Percentiles rank a stretch among this genome's conserved stretches.
These are phyloP conservation scores for Microcebus lehilahytsara DNA, from an alignment of 2,113 vertebrate species.

Conservation along the genomic window DNA sequence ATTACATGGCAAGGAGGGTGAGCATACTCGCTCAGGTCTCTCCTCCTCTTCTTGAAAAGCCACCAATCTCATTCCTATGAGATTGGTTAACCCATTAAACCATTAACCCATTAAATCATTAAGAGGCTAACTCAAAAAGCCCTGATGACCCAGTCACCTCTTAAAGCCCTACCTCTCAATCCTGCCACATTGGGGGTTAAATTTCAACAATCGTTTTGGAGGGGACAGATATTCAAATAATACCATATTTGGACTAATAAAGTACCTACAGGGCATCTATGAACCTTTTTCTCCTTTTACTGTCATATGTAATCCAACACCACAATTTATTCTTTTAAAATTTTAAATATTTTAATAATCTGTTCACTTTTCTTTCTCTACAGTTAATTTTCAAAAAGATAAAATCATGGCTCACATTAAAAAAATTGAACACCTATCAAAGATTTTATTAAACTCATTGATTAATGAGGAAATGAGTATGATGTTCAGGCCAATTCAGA, in stretches of 20 bases:
- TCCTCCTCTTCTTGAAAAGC: not conserved
- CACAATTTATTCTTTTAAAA: not conserved
- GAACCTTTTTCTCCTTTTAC: not conserved
- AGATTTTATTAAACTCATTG: not conserved
- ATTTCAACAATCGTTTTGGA: not conserved
- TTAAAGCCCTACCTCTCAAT: not conserved
- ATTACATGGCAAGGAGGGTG: not conserved
- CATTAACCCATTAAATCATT: not conserved
- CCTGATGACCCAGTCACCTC: not conserved
- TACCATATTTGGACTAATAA: not conserved
- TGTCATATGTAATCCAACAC: not conserved
- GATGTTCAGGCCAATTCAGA: not conserved
- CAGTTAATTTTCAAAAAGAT: constrained; percentile 13
- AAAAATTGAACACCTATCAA: constrained; percentile 1
- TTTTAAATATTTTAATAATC: constrained; percentile 26
- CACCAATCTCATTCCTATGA: not conserved
- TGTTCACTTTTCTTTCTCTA: not conserved
- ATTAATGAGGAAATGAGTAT: not conserved
- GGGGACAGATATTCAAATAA: not conserved
- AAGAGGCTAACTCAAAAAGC: not conserved
- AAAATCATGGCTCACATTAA: not conserved
- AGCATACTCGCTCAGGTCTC: not conserved
- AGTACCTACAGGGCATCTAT: not conserved
- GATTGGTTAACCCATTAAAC: not conserved
- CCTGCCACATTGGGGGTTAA: not conserved